phyloP scores from a whole-genome alignment of 2,888 invertebrate species.

The Drosophila mimica region DNA sequence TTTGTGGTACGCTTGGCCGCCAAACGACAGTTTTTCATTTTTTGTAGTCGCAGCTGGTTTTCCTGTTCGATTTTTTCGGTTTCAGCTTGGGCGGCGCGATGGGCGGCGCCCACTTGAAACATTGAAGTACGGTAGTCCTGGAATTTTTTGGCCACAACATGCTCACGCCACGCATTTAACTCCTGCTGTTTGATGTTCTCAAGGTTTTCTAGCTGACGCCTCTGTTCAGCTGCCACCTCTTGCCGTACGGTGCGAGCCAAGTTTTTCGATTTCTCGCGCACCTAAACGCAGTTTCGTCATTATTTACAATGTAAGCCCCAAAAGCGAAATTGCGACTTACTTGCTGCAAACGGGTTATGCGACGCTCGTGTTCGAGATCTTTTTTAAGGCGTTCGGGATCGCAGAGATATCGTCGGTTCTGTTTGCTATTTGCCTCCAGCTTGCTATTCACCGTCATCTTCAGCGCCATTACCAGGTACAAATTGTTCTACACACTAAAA shows the following conservation, averaged over 20 bases:
- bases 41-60: slow-evolving; percentile 44
- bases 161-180: slow-evolving; percentile 85
- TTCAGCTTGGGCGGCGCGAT: slow-evolving; percentile 77
- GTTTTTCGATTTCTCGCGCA: slow-evolving; percentile 88
- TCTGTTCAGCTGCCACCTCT: slow-evolving; percentile 86
- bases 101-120: slow-evolving; percentile 82
- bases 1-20: slow-evolving; percentile 27
- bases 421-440: slow-evolving; percentile 85
- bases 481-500: slow-evolving; percentile 17
- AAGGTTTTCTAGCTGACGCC: slow-evolving; percentile 85
- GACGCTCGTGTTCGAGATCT: slow-evolving; percentile 87
- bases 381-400: slow-evolving; percentile 86
- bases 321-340: slow-evolving; percentile 81
- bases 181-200: slow-evolving; percentile 86
- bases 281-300: slow-evolving; percentile 82
- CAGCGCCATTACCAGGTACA: slow-evolving; percentile 86
- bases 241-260: slow-evolving; percentile 86
- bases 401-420: slow-evolving; percentile 60
- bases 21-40: slow-evolving; percentile 46
- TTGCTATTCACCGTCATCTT: slow-evolving; percentile 87
- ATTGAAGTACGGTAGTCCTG: slow-evolving; percentile 77
- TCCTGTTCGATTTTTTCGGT: slow-evolving; percentile 52
- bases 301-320: slow-evolving; percentile 17
- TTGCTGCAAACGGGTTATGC: slow-evolving; percentile 88
- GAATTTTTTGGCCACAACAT: slow-evolving; percentile 85